phyloP scores from a whole-genome alignment of 2,113 vertebrate species.

The Bos taurus region DNA sequence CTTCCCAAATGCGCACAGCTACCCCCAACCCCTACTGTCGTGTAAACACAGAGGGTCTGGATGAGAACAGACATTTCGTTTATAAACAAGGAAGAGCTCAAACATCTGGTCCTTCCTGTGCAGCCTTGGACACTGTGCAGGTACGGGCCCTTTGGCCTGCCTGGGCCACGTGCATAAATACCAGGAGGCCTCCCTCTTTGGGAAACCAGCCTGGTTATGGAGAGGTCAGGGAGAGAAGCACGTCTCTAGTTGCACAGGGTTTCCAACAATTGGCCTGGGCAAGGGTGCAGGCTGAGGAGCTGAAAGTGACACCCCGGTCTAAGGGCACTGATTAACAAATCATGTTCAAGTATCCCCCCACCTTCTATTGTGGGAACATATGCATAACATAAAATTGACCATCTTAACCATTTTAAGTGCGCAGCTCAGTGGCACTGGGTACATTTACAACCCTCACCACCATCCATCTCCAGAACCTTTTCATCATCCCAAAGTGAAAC shows the following conservation, averaged over 20 bases:
- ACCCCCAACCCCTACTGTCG: background rate
- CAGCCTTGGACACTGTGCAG: slow-evolving; percentile 45
- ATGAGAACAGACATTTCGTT: slow-evolving; percentile 42
- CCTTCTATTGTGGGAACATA: background rate
- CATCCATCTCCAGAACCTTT: background rate
- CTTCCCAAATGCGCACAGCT: background rate
- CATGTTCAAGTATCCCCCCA: rapidly evolving
- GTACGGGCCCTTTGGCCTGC: slow-evolving; percentile 34
- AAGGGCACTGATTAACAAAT: background rate
- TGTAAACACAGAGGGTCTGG: slow-evolving; percentile 53
- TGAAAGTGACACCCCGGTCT: rapidly evolving
- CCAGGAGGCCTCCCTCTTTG: background rate
- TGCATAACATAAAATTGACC: rapidly evolving
- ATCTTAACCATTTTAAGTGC: background rate
- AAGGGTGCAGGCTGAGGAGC: background rate
- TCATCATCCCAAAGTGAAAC: background rate
- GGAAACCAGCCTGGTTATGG: background rate
- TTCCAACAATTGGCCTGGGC: background rate
- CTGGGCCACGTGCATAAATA: background rate
- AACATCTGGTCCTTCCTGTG: slow-evolving; percentile 51
- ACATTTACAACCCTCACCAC: background rate
- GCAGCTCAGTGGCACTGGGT: background rate
- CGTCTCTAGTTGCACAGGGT: background rate
- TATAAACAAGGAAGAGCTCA: slow-evolving; percentile 68
- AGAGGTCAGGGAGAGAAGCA: background rate